Evolutionary conservation across 1,140 invertebrate species (phyloP).

Genomic region (Lethrus apterus): DNA sequence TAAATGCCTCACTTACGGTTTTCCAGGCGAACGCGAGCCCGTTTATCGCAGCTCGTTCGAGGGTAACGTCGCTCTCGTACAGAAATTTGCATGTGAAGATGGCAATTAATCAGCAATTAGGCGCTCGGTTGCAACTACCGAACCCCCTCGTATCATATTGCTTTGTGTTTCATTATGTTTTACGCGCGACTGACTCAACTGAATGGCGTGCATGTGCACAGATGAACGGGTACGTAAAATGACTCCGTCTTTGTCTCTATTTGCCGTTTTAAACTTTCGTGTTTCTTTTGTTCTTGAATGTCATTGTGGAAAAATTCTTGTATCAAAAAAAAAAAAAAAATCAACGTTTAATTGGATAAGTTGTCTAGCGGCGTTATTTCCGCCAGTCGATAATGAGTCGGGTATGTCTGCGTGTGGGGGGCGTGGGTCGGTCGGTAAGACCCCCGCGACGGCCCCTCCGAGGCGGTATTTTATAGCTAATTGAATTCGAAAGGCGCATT

Average conservation of each 20-base stretch:
- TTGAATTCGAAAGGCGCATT: conserved; percentile 30
- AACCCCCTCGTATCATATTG: conserved; percentile 3
- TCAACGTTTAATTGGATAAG: not conserved
- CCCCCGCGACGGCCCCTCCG: not conserved
- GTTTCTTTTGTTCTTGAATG: not conserved
- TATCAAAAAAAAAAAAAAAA: not conserved
- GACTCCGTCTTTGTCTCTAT: not conserved
- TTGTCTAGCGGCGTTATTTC: not conserved
- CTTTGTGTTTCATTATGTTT: conserved; percentile 10
- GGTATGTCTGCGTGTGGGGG: too few species aligned
- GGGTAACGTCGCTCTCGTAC: too few species aligned
- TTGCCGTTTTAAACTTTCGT: not conserved
- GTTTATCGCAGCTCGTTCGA: too few species aligned
- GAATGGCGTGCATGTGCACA: conserved; percentile 4
- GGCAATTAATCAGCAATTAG: conserved; percentile 20
- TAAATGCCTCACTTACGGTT: too few species aligned
- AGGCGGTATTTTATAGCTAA: conserved; percentile 28
- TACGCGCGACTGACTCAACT: not conserved
- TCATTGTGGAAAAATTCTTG: not conserved
- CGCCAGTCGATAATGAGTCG: too few species aligned
- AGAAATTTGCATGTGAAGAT: conserved; percentile 16
- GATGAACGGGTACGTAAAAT: conserved; percentile 2
- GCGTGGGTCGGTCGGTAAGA: too few species aligned
- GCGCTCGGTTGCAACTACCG: conserved; percentile 9
- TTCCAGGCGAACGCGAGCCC: too few species aligned